Percentiles rank a stretch among this genome's conserved stretches.
Evolutionary conservation across 2,113 vertebrate genomes (phyloP).

Genomic region (Carettochelys insculpta): DNA sequence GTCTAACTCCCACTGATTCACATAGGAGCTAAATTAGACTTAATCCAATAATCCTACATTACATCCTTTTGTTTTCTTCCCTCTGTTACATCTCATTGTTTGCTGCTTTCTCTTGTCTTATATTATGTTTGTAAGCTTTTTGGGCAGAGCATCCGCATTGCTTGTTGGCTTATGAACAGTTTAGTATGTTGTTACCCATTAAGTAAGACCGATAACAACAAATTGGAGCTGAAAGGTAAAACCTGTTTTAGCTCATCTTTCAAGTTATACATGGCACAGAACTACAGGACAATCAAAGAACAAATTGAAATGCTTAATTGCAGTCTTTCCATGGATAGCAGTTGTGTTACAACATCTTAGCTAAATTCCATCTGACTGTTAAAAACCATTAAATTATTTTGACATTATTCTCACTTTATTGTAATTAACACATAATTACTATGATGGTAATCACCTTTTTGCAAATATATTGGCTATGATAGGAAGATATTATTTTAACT

Average conservation of each 20-base stretch:
- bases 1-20: background rate
- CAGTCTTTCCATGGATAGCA: background rate
- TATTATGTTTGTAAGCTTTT: background rate
- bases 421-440: background rate
- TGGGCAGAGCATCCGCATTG: background rate
- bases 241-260: background rate
- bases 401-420: rapidly evolving
- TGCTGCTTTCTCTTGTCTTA: background rate
- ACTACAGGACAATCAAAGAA: background rate
- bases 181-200: background rate
- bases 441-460: background rate
- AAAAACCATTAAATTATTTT: background rate
- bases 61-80: background rate
- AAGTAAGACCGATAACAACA: background rate
- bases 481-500: background rate
- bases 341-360: background rate
- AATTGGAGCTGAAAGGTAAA: background rate
- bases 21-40: background rate
- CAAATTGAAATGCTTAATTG: background rate
- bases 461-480: background rate
- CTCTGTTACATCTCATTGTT: background rate
- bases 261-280: background rate
- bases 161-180: background rate
- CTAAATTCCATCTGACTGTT: background rate
- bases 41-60: background rate